These are phyloP conservation scores for Scomber scombrus DNA, from an alignment of 2,113 vertebrate species.

Conservation along the genomic window DNA sequence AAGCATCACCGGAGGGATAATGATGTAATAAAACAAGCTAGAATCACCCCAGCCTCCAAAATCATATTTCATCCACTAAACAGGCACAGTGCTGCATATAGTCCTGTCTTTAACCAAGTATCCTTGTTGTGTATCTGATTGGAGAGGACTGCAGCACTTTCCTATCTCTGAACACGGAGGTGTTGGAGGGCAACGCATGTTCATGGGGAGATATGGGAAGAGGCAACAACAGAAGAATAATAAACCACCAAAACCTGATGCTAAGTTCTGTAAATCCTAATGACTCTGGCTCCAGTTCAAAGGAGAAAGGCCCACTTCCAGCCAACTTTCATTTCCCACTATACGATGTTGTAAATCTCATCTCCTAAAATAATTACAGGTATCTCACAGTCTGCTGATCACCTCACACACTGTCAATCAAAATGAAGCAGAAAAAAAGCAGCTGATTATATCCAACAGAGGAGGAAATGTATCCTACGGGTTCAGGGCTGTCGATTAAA, in stretches of 20 bases:
- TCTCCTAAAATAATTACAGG: conserved; percentile 68
- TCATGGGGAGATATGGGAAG: conserved; percentile 63
- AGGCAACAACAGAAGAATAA: conserved; percentile 70
- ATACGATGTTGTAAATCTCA: conserved; percentile 75
- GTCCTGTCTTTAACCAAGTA: conserved; percentile 50
- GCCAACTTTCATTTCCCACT: conserved; percentile 73
- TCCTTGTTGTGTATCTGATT: conserved; percentile 68
- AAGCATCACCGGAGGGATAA: conserved; percentile 47
- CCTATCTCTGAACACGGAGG: conserved; percentile 67
- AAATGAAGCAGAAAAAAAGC: conserved; percentile 29
- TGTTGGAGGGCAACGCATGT: conserved; percentile 64
- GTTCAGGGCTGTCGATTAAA: conserved; percentile 5
- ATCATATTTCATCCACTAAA: conserved; percentile 55
- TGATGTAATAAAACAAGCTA: conserved; percentile 58
- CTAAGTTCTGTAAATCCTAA: conserved; percentile 75
- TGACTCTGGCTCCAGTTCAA: conserved; percentile 75
- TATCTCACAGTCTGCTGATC: conserved; percentile 49
- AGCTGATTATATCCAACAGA: not conserved
- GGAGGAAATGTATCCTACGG: not conserved
- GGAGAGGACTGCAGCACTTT: conserved; percentile 32
- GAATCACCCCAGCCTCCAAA: conserved; percentile 29
- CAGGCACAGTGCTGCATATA: conserved; percentile 19
- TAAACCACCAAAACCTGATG: conserved; percentile 61
- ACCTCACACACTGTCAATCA: conserved; percentile 47
- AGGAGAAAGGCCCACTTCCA: conserved; percentile 67